Base-by-base conservation (phyloP, 2,113 vertebrate genomes). In the Equus quagga region DNA sequence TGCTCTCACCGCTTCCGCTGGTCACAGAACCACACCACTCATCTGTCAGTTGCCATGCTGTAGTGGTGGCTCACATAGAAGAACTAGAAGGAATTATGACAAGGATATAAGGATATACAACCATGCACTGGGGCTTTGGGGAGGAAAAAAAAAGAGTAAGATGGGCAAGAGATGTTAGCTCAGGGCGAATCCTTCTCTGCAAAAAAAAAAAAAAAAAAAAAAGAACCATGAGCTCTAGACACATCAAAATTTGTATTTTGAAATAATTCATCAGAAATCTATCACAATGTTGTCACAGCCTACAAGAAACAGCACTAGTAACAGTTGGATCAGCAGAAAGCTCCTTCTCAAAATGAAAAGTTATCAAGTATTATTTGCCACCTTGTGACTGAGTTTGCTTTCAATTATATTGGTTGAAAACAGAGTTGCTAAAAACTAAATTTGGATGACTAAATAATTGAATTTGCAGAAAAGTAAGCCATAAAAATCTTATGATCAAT, bases 201-300 rank as follows among this genome's bases (percentile, higher is more conserved):
- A 41, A 41, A 41, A 41, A 41, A 41, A 41, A 41, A 41, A 41
- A 41, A 41, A 41, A 41, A 41, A 41, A 41, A 41, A 41, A 41
- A 70, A 67, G 64, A 92, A 51, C 64, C 62, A 80, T 64, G 46
- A 95, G 21, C 36, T 96, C 26, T 88, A 94, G 49, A 69, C 75
- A 36, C 72, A 80, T 21, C 75, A 80, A 93, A 84, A 72, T 96
- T 94, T 91, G 12, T 62, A 79, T 96, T 89, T 96, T 95, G 60
- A 95, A 89, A 87, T 54, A 91, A 91, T 76, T 93, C 89, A 91
- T 81, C 81, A 94, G 56, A 92, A 89, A 93, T 93, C n/a, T 75
- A 93, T 72, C 23, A 14, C 49, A 82, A 44, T 85, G 54, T 78
- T 70, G 15, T 86, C 76, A 95, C 54, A 78, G 51, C 56, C 58